phyloP scores from a whole-genome alignment of 2,797 vertebrate species.

The Thunnus albacares region DNA sequence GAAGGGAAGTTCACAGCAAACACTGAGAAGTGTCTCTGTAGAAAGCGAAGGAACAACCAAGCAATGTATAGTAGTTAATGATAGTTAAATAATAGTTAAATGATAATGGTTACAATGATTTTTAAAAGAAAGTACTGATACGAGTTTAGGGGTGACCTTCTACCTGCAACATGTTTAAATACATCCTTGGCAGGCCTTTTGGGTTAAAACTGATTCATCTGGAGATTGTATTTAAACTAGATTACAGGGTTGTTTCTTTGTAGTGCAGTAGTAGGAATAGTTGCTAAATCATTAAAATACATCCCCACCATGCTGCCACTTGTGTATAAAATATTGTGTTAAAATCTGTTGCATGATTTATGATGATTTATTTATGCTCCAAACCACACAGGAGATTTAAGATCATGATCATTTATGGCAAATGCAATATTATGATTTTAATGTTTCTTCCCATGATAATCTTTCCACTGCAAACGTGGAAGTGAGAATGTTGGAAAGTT shows the following conservation, averaged over 20 bases:
- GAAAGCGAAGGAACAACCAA: constrained; percentile 27
- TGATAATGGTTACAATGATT: too few relatives aligned
- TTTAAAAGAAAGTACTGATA: background rate
- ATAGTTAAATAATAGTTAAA: background rate
- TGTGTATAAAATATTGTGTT: background rate
- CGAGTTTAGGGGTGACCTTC: background rate
- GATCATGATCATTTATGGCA: background rate
- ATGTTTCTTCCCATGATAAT: constrained; percentile 7
- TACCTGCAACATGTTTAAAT: background rate
- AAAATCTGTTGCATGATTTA: constrained; percentile 26
- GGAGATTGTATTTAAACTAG: background rate
- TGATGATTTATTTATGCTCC: constrained; percentile 13
- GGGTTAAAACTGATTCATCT: background rate
- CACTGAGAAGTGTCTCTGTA: constrained; percentile 89
- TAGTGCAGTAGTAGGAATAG: background rate
- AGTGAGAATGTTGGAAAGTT: background rate
- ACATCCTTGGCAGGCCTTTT: background rate
- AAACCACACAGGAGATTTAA: constrained; percentile 12
- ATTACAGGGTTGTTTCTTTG: background rate
- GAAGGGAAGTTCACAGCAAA: constrained; percentile 89
- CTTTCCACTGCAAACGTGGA: constrained; percentile 17
- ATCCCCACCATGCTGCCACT: constrained; percentile 2
- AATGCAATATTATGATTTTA: constrained; percentile 4
- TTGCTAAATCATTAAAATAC: background rate
- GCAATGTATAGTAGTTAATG: background rate